These are phyloP conservation scores for Pholis gunnellus DNA, from an alignment of 2,113 vertebrate genomes.

Conservation along the genomic window DNA sequence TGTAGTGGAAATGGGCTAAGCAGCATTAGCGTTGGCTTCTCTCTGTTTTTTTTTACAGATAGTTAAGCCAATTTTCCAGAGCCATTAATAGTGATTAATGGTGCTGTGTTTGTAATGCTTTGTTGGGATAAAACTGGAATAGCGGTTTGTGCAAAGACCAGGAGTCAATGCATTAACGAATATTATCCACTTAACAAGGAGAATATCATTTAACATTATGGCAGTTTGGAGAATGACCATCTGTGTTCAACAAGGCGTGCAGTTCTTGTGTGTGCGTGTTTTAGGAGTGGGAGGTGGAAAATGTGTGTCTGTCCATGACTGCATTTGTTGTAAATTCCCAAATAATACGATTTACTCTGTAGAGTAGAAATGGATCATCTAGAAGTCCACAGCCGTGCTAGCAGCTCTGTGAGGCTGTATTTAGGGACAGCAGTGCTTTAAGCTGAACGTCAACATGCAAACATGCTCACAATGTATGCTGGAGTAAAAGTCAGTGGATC, in stretches of 20 bases:
- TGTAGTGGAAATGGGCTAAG: slow-evolving; percentile 61
- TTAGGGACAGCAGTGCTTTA: not conserved
- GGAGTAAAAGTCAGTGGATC: not conserved
- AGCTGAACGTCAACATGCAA: not conserved
- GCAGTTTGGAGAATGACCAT: slow-evolving; percentile 28
- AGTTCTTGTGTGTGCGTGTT: slow-evolving; percentile 1
- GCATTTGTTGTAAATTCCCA: slow-evolving; percentile 31
- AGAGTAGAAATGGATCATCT: slow-evolving; percentile 3
- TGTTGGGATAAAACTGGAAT: slow-evolving; percentile 38
- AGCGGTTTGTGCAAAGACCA: slow-evolving; percentile 31
- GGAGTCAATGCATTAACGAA: slow-evolving; percentile 46
- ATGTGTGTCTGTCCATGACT: slow-evolving; percentile 13
- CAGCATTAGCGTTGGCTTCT: slow-evolving; percentile 57
- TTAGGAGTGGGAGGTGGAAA: slow-evolving; percentile 10
- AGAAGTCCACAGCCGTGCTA: not conserved
- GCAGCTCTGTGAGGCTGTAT: not conserved
- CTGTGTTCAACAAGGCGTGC: slow-evolving; percentile 34
- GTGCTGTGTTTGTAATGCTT: slow-evolving; percentile 52
- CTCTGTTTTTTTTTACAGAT: slow-evolving; percentile 65
- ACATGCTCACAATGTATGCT: not conserved
- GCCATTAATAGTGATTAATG: slow-evolving; percentile 74
- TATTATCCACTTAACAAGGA: slow-evolving; percentile 36
- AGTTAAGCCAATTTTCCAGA: slow-evolving; percentile 70
- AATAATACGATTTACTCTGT: slow-evolving; percentile 32
- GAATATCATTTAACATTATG: slow-evolving; percentile 45